Evolutionary conservation across 2,888 invertebrate species (phyloP), one percentile per base, ranked within the genome.

Genomic region (Hyles lineata): DNA sequence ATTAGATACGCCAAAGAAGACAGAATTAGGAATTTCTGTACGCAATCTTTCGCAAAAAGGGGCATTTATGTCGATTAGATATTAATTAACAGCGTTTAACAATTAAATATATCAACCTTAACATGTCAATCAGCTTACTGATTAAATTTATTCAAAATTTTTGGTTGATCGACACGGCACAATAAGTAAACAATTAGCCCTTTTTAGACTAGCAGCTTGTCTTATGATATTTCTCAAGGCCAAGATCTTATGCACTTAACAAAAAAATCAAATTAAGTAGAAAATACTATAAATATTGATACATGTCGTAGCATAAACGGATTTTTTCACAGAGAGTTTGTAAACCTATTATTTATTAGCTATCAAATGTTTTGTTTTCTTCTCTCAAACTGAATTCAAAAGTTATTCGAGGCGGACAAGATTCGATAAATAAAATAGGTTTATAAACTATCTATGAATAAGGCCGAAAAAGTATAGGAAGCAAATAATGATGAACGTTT

Each of bases 401-500:
- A 29, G 29, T 29, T 5, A 29, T 29, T 29, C 29, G 29, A 29
- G 5, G 5, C 4, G 5, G 29, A 29, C 4, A 29, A 29, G 29
- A 29, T 29, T 29, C 29, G 29, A 29, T 29, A 29, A 29, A 29
- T 29, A 29, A 29, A 29, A 29, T 29, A 29, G 29, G 29, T 29
- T 29, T 29, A n/a, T n/a, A n/a, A n/a, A n/a, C n/a, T n/a, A n/a
- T n/a, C n/a, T n/a, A n/a, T 29, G 29, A 29, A 29, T 29, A 29
- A 29, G 29, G 29, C 29, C 29, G 6, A 29, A 29, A 43, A 43
- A 11, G 11, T 11, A 9, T 43, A 29, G 11, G n/a, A 55, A 58
- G 0, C 43, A 17, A 21, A 17, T 73, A 70, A 19, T 63, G 7
- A 55, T n/a, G n/a, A 32, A 23, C 58, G 72, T 80, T 75, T 5